Conservation (phyloP, 2,888 invertebrate species). For the Panopea generosa region DNA sequence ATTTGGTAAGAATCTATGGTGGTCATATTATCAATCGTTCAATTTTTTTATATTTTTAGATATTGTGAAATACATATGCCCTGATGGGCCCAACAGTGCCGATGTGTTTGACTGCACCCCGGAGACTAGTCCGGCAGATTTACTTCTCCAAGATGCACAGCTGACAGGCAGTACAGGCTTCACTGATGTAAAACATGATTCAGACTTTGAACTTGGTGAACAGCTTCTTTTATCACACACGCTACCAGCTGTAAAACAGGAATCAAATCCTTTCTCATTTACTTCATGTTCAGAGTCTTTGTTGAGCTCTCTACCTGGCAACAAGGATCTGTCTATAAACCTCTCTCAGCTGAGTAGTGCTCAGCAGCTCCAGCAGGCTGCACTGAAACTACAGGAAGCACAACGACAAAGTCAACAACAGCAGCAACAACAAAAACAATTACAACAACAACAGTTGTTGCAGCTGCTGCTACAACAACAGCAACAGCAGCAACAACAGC, state of each 20-base stretch:
- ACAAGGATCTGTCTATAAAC: conserved; percentile 36
- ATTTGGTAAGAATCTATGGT: no score
- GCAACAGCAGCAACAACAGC: conserved; percentile 52
- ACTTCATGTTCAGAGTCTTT: conserved; percentile 43
- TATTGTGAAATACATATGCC: conserved; percentile 76
- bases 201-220: conserved; percentile 54
- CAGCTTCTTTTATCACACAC: conserved; percentile 46
- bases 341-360: conserved; percentile 59
- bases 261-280: conserved; percentile 49
- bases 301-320: conserved; percentile 29
- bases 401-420: conserved; percentile 65
- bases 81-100: conserved; percentile 55
- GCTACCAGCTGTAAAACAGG: conserved; percentile 39
- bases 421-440: conserved; percentile 67
- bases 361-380: conserved; percentile 69
- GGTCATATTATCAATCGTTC: no score
- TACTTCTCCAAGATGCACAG: conserved; percentile 41
- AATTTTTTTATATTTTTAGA: conserved; percentile 57
- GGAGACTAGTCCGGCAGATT: conserved; percentile 23
- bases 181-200: conserved; percentile 37
- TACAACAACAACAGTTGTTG: conserved; percentile 58
- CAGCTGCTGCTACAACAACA: no score
- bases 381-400: conserved; percentile 61
- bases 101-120: conserved; percentile 33
- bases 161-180: conserved; percentile 18